Evolutionary conservation across 2,797 vertebrate species (phyloP).

Genomic region (Sandelia bainsii): DNA sequence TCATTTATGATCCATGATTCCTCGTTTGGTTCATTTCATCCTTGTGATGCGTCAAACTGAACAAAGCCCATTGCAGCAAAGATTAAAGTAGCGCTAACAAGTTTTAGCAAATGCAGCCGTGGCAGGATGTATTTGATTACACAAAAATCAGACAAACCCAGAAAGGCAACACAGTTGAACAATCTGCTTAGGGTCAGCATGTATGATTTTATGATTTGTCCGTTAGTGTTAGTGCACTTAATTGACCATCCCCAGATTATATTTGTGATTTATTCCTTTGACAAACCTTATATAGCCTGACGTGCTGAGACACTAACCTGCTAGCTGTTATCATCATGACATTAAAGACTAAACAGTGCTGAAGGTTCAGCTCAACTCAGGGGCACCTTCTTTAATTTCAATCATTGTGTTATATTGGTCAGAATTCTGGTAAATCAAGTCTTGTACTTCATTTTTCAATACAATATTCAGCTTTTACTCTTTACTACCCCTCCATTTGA

Average conservation of each 20-base stretch:
- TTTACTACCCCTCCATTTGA: neutral
- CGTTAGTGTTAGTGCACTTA: too few species aligned
- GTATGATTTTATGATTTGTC: neutral
- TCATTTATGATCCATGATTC: slow-evolving; percentile 73
- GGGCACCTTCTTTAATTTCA: neutral
- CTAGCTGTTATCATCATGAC: neutral
- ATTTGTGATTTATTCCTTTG: slow-evolving; percentile 1
- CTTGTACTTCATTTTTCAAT: neutral
- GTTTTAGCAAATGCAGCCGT: slow-evolving; percentile 30
- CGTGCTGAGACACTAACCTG: neutral
- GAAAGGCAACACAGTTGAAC: neutral
- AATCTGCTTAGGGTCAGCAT: neutral
- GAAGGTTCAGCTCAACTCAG: neutral
- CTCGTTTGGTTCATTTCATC: slow-evolving; percentile 66
- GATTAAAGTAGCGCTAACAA: slow-evolving; percentile 24
- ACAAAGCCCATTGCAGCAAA: slow-evolving; percentile 27
- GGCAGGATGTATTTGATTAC: slow-evolving; percentile 42
- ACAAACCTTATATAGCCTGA: neutral
- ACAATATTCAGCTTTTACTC: neutral
- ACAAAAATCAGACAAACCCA: slow-evolving; percentile 56
- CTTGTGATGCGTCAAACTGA: slow-evolving; percentile 42
- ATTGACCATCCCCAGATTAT: too few species aligned
- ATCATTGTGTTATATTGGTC: neutral
- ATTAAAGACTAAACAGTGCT: neutral
- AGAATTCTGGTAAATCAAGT: neutral